Conservation (phyloP, 2,888 invertebrate genomes). For the Amphipyra berbera region DNA sequence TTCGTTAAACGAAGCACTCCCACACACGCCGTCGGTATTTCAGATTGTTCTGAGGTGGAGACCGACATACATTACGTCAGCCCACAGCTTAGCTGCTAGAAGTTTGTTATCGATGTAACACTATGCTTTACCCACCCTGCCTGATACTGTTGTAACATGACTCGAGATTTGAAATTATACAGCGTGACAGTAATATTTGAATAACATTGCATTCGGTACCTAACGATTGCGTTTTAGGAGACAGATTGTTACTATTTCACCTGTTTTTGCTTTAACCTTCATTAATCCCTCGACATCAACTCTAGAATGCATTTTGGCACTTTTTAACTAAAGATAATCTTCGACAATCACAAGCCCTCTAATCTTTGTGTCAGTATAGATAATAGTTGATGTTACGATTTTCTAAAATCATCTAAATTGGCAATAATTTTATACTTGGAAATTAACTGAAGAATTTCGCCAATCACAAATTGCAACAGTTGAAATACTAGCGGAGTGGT, state of each 20-base stretch:
- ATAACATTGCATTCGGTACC: neutral
- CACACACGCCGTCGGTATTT: slow-evolving; percentile 89
- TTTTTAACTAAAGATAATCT: slow-evolving; percentile 15
- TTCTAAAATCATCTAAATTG: slow-evolving; percentile 71
- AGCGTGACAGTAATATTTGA: slow-evolving; percentile 21
- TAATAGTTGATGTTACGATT: slow-evolving; percentile 63
- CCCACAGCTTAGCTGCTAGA: slow-evolving; percentile 76
- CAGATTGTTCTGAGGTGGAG: slow-evolving; percentile 85
- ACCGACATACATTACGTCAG: slow-evolving; percentile 87
- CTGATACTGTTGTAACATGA: slow-evolving; percentile 52
- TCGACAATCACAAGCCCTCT: slow-evolving; percentile 30
- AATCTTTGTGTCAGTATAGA: slow-evolving; percentile 70
- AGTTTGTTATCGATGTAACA: slow-evolving; percentile 75
- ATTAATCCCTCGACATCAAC: neutral
- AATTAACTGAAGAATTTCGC: slow-evolving; percentile 69
- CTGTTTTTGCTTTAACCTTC: no score
- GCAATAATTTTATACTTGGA: slow-evolving; percentile 67
- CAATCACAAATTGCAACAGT: slow-evolving; percentile 69
- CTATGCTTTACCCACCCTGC: slow-evolving; percentile 63
- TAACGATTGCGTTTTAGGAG: neutral
- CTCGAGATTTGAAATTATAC: slow-evolving; percentile 45
- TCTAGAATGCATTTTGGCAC: neutral
- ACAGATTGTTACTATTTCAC: no score
- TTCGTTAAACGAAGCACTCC: slow-evolving; percentile 90
- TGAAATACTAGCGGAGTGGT: slow-evolving; percentile 39